A percentile compares a stretch with the other conserved stretches of the same genome.
phyloP scores from a whole-genome alignment of 2,888 invertebrate species.

The Listrodromus nycthemerus region DNA sequence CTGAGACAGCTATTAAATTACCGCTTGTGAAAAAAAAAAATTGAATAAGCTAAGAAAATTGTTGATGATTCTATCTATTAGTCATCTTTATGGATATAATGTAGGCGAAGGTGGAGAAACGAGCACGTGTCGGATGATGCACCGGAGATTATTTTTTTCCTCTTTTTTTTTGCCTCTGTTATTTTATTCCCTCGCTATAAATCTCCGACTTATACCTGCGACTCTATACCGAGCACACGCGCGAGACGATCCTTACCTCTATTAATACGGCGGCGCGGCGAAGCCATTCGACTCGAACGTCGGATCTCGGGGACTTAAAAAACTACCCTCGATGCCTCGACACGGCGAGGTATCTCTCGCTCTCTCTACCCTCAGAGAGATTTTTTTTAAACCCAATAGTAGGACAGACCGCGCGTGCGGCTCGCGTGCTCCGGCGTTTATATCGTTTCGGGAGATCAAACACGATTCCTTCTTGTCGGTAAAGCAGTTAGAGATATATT shows the following conservation, averaged over 20 bases:
- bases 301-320: conserved; percentile 57
- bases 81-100: neutral
- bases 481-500: neutral
- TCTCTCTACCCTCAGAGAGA: conserved; percentile 21
- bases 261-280: conserved; percentile 57
- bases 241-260: conserved; percentile 50
- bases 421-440: conserved; percentile 9
- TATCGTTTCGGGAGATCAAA: conserved; percentile 9
- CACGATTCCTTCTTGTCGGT: neutral
- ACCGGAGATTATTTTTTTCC: conserved; percentile 3
- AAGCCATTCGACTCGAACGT: conserved; percentile 33
- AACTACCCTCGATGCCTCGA: conserved; percentile 59
- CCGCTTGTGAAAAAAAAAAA: conserved; percentile 44
- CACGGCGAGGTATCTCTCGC: conserved; percentile 11
- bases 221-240: conserved; percentile 45
- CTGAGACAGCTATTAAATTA: conserved; percentile 48
- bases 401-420: conserved; percentile 35
- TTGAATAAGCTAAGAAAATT: conserved; percentile 24
- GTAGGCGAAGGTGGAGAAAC: neutral
- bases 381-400: conserved; percentile 44
- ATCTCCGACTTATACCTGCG: conserved; percentile 65
- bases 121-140: conserved; percentile 42
- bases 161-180: conserved; percentile 44
- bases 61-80: conserved; percentile 22
- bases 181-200: conserved; percentile 62